These are phyloP conservation scores for Rhabdornis inornatus DNA, from an alignment of 2,113 vertebrate genomes.

Conservation along the genomic window DNA sequence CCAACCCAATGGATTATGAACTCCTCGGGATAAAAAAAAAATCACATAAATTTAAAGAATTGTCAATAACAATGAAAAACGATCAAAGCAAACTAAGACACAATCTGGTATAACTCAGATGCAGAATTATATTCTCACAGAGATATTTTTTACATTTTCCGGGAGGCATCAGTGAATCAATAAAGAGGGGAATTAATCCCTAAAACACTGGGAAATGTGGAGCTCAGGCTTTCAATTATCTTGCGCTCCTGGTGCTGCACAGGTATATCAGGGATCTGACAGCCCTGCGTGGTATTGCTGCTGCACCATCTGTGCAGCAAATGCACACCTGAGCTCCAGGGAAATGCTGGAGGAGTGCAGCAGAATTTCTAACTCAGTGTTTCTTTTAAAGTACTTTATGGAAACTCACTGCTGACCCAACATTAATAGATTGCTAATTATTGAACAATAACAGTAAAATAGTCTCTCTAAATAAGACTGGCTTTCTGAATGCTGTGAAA, in stretches of 20 bases:
- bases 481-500: neutral
- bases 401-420: neutral
- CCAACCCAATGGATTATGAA: neutral
- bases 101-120: neutral
- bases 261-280: conserved; percentile 53
- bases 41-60: neutral
- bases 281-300: conserved; percentile 60
- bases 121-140: neutral
- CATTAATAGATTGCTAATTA: neutral
- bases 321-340: conserved; percentile 55
- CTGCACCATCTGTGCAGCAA: conserved; percentile 71
- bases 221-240: conserved; percentile 51
- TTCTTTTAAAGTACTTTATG: neutral
- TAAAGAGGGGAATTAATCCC: conserved; percentile 54
- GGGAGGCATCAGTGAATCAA: neutral
- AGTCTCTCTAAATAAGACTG: neutral
- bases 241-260: conserved; percentile 21
- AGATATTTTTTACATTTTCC: neutral
- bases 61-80: conserved; percentile 1
- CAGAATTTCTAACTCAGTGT: conserved; percentile 44
- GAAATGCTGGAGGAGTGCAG: conserved; percentile 17
- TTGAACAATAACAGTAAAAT: neutral
- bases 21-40: neutral
- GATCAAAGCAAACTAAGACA: neutral
- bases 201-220: conserved; percentile 51